A percentile compares a stretch with the other conserved stretches of the same genome.
These are phyloP conservation scores for Falco rusticolus DNA, from an alignment of 2,797 vertebrate genomes.

Conservation along the genomic window DNA sequence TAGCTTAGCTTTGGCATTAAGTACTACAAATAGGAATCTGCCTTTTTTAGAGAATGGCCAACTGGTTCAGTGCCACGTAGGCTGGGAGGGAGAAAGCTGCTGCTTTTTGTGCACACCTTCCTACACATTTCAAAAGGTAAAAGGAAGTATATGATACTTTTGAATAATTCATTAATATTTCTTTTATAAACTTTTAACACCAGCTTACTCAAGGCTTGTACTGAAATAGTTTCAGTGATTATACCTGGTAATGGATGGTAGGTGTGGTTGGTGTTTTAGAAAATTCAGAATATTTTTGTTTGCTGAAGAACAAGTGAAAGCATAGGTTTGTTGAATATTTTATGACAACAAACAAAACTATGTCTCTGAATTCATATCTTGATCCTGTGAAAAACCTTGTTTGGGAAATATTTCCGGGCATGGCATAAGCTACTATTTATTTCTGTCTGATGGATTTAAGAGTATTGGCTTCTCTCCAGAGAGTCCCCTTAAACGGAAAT, in stretches of 20 bases:
- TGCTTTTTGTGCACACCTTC: neutral
- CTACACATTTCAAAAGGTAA: neutral
- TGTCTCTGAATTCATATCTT: neutral
- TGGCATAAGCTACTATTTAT: neutral
- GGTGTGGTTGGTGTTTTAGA: neutral
- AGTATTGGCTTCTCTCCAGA: neutral
- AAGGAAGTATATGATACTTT: neutral
- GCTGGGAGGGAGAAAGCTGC: neutral
- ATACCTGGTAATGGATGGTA: neutral
- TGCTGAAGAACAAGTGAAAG: neutral
- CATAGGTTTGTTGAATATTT: neutral
- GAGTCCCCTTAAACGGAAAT: neutral
- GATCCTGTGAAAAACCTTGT: neutral
- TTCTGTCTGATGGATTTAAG: neutral
- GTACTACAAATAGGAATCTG: slow-evolving; percentile 22
- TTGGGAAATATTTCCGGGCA: neutral
- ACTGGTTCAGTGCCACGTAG: neutral
- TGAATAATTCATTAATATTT: neutral
- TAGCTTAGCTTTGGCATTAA: slow-evolving; percentile 60
- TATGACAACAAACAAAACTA: neutral
- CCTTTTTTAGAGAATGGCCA: neutral
- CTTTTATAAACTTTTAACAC: neutral
- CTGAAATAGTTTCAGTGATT: neutral
- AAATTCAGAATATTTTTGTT: neutral
- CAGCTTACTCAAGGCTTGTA: neutral